A percentile compares a stretch with the other conserved stretches of the same genome.
phyloP scores from a whole-genome alignment of 2,113 vertebrate species.

The Rhea pennata region DNA sequence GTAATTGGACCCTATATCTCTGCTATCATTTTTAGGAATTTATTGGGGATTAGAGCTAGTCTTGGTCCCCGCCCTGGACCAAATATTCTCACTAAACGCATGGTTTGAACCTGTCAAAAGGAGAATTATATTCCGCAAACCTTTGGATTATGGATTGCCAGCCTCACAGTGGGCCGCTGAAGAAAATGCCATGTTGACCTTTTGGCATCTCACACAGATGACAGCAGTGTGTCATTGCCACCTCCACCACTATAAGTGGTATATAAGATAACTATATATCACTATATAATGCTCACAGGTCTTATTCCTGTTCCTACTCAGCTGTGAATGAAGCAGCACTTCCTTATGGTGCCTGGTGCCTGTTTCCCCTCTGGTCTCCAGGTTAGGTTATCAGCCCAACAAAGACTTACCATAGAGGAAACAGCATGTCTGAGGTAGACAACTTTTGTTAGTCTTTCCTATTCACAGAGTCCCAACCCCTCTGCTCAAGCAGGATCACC shows the following conservation, averaged over 20 bases:
- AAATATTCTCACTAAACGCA: background rate
- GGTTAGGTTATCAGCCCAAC: background rate
- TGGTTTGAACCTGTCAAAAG: background rate
- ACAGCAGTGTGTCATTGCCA: background rate
- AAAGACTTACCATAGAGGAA: background rate
- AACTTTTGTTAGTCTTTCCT: background rate
- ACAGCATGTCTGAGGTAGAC: background rate
- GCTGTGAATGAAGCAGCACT: background rate
- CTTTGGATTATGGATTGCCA: background rate
- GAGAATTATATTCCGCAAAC: background rate
- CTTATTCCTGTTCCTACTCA: background rate
- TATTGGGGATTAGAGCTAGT: background rate
- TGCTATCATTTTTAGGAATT: background rate
- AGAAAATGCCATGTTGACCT: background rate
- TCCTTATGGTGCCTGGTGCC: background rate
- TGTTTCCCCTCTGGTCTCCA: background rate
- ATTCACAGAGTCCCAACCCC: too few species aligned
- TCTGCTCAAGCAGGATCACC: too few species aligned
- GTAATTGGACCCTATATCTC: background rate
- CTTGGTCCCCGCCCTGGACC: background rate
- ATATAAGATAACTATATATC: too few species aligned
- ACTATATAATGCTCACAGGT: background rate
- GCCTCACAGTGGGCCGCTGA: background rate
- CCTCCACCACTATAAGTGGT: background rate
- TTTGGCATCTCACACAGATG: background rate